Evolutionary conservation across 2,888 invertebrate species (phyloP).

Genomic region (Ornithoptera priamus): DNA sequence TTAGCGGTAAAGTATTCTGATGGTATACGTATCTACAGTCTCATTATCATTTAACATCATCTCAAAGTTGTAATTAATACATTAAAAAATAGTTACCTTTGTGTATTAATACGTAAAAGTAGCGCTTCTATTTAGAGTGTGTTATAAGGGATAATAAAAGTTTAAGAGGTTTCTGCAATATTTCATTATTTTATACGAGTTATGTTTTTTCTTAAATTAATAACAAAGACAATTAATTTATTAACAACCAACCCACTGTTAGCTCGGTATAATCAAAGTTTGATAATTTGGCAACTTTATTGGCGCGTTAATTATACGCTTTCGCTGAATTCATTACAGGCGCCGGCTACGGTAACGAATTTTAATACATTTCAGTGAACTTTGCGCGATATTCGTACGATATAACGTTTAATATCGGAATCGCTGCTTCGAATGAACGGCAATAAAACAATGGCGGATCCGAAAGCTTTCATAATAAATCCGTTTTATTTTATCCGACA

Average conservation of each 20-base stretch:
- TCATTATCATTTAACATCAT: too few relatives aligned
- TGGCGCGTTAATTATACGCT: conserved; percentile 28
- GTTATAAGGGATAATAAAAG: too few relatives aligned
- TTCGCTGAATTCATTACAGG: conserved; percentile 27
- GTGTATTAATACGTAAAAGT: too few relatives aligned
- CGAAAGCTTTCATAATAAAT: not conserved
- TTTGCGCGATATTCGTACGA: conserved; percentile 16
- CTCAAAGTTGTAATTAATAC: too few relatives aligned
- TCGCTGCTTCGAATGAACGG: conserved; percentile 1
- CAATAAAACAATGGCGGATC: conserved; percentile 3
- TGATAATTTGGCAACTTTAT: conserved; percentile 27
- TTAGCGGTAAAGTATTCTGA: too few relatives aligned
- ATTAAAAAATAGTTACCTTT: too few relatives aligned
- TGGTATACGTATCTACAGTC: too few relatives aligned
- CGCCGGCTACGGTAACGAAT: conserved; percentile 19
- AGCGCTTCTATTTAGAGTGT: too few relatives aligned
- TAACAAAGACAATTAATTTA: conserved; percentile 17
- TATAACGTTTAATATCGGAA: conserved; percentile 19
- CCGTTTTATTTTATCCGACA: not conserved
- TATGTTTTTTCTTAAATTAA: conserved; percentile 5
- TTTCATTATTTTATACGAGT: not conserved
- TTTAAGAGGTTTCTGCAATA: not conserved
- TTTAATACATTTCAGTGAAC: conserved; percentile 24
- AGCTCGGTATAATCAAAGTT: conserved; percentile 27
- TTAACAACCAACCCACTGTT: conserved; percentile 12